Conservation (phyloP, 2,797 vertebrate species). For the Sciaenops ocellatus region DNA sequence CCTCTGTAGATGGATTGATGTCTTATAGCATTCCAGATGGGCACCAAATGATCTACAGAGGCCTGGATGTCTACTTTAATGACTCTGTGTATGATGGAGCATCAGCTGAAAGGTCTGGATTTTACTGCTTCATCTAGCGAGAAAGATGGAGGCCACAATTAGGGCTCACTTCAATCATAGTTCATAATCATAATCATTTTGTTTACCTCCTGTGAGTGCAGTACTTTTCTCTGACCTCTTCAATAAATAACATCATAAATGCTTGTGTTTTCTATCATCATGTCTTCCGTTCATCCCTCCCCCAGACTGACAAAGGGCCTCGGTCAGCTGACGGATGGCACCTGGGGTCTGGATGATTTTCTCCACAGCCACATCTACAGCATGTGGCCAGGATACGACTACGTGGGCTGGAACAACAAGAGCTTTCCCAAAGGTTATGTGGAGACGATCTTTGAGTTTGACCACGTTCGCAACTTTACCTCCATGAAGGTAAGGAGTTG, state of each 20-base stretch:
- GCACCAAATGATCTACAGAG: conserved; percentile 91
- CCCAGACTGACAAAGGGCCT: conserved; percentile 93
- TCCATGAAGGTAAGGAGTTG: conserved; percentile 92
- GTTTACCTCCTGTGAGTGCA: not conserved
- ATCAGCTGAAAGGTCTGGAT: conserved; percentile 89
- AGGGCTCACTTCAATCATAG: not conserved
- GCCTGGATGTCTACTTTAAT: conserved; percentile 91
- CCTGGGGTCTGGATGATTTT: conserved; percentile 95
- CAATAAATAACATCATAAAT: not conserved
- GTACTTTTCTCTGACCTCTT: not conserved
- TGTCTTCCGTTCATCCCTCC: conserved; percentile 8
- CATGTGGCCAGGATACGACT: conserved; percentile 96
- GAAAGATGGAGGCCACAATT: not conserved
- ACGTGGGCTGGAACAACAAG: conserved; percentile 95
- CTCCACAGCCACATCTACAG: conserved; percentile 93
- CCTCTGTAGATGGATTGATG: conserved; percentile 90
- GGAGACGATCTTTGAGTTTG: conserved; percentile 96
- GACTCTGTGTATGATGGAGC: conserved; percentile 96
- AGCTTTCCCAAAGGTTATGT: conserved; percentile 89
- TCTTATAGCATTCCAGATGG: conserved; percentile 93
- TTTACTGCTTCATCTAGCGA: not conserved
- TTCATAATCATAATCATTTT: not conserved
- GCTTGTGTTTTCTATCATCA: not conserved
- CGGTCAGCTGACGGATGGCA: conserved; percentile 95
- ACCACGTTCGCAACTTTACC: conserved; percentile 94